Conservation (phyloP, 2,113 vertebrate genomes). For the Cynopterus brachyotis region DNA sequence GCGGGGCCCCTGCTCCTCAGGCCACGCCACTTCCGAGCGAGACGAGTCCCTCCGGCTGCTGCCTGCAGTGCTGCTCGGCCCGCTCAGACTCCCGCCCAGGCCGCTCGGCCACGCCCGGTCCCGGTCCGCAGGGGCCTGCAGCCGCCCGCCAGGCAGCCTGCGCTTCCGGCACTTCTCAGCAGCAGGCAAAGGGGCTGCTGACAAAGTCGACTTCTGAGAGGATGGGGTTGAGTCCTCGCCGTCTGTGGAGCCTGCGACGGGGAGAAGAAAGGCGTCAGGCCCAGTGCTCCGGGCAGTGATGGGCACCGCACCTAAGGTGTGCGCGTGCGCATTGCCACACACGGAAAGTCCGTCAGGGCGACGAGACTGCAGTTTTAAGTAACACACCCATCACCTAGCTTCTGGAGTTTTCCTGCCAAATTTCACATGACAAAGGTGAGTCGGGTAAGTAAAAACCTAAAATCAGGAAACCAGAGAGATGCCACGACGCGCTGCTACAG, state of each 20-base stretch:
- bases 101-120: conserved; percentile 1
- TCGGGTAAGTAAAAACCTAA: background rate
- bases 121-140: background rate
- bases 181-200: background rate
- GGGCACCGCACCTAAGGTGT: too few species aligned
- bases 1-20: background rate
- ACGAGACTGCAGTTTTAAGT: background rate
- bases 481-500: background rate
- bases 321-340: too few species aligned
- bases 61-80: background rate
- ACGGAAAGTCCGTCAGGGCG: background rate
- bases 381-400: background rate
- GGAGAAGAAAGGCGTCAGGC: background rate
- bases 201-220: conserved; percentile 38
- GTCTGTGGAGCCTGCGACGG: conserved; percentile 19
- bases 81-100: background rate
- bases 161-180: background rate
- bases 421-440: rapidly evolving
- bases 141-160: background rate
- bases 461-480: background rate
- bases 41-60: background rate
- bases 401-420: background rate
- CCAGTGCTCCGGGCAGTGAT: background rate
- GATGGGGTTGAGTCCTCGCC: background rate
- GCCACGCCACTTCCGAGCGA: background rate